Conservation (phyloP, 2,797 vertebrate genomes). For the Emys orbicularis region DNA sequence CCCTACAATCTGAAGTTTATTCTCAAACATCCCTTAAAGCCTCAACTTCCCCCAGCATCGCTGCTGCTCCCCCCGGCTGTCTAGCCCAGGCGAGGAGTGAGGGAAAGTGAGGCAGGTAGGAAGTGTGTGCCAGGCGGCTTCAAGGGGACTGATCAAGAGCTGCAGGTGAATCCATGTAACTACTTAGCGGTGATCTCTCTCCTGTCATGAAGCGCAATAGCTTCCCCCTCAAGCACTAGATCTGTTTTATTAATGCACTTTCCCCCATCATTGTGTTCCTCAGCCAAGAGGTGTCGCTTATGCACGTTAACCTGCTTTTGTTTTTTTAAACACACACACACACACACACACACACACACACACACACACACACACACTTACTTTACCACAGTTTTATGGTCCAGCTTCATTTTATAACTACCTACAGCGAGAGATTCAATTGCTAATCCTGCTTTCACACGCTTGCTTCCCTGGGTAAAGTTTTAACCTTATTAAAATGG, state of each 20-base stretch:
- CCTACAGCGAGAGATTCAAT: background rate
- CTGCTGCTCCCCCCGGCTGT: slow-evolving; percentile 54
- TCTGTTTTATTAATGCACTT: background rate
- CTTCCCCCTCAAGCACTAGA: background rate
- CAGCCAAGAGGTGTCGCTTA: background rate
- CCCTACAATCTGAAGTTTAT: slow-evolving; percentile 78
- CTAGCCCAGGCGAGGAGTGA: background rate
- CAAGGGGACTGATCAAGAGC: background rate
- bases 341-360: background rate
- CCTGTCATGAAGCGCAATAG: background rate
- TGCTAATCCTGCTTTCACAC: background rate
- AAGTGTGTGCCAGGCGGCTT: background rate
- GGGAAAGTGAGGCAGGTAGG: background rate
- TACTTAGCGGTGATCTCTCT: background rate
- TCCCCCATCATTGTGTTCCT: background rate
- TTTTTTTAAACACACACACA: background rate
- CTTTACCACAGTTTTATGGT: background rate
- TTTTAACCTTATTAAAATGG: slow-evolving; percentile 59
- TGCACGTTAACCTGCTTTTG: background rate
- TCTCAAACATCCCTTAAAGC: slow-evolving; percentile 65
- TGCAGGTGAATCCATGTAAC: slow-evolving; percentile 54
- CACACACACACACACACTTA: background rate
- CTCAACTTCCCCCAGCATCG: slow-evolving; percentile 58
- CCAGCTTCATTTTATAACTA: background rate
- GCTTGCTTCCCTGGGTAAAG: slow-evolving; percentile 22